A percentile compares a stretch with the other conserved stretches of the same genome.
Evolutionary conservation across 1,140 invertebrate species (phyloP).

Genomic region (Whitmania pigra): DNA sequence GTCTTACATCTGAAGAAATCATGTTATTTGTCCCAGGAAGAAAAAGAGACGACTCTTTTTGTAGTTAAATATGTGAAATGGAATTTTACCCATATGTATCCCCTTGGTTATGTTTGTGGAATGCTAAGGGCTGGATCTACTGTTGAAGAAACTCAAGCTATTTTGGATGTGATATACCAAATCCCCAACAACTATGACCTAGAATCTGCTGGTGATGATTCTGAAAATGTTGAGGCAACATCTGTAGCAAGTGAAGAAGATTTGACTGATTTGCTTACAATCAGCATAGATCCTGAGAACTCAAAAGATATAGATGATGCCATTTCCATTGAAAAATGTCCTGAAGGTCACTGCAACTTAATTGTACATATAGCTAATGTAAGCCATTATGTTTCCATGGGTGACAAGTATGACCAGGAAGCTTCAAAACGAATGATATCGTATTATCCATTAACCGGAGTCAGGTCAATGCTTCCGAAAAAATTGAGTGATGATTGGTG

Average conservation of each 20-base stretch:
- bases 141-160: slow-evolving; percentile 28
- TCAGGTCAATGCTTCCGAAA: slow-evolving; percentile 40
- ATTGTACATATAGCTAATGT: slow-evolving; percentile 40
- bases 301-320: slow-evolving; percentile 97
- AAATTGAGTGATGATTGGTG: slow-evolving; percentile 39
- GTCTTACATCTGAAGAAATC: slow-evolving; percentile 29
- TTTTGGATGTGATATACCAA: slow-evolving; percentile 32
- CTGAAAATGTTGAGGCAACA: slow-evolving; percentile 19
- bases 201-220: slow-evolving; percentile 22
- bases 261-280: slow-evolving; percentile 56
- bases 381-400: slow-evolving; percentile 32
- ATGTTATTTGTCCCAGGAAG: slow-evolving; percentile 28
- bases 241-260: not conserved
- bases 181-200: slow-evolving; percentile 25
- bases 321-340: slow-evolving; percentile 51
- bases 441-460: slow-evolving; percentile 28
- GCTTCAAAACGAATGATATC: slow-evolving; percentile 31
- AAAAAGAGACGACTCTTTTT: slow-evolving; percentile 31
- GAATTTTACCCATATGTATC: slow-evolving; percentile 29
- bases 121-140: slow-evolving; percentile 28
- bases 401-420: slow-evolving; percentile 33
- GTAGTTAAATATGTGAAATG: slow-evolving; percentile 36
- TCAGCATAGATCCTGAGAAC: slow-evolving; percentile 86
- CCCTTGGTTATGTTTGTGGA: slow-evolving; percentile 34
- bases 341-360: slow-evolving; percentile 31